Conservation (phyloP, 2,113 vertebrate species). For the Opisthocomus hoazin region DNA sequence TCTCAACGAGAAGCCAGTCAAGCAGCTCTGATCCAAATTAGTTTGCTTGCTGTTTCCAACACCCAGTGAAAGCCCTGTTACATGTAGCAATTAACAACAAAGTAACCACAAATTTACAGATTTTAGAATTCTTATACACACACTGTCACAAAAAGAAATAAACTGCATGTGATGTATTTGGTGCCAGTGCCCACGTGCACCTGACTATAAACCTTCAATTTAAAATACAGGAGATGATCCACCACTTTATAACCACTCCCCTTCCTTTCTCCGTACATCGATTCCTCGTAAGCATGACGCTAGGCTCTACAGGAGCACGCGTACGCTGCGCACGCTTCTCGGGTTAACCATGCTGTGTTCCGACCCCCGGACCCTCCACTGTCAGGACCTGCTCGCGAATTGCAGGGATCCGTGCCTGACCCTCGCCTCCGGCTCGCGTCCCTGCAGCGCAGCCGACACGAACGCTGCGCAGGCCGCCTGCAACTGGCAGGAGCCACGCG, state of each 20-base stretch:
- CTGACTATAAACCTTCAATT: too few relatives aligned
- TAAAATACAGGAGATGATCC: fast-evolving
- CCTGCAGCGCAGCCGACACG: fast-evolving
- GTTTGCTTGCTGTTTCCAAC: background rate
- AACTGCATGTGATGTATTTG: fast-evolving
- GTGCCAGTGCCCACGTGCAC: too few relatives aligned
- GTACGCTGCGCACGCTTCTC: fast-evolving
- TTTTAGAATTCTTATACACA: background rate
- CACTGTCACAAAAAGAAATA: background rate
- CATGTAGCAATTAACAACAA: conserved; percentile 3
- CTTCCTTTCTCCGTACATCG: fast-evolving
- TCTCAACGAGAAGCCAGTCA: background rate
- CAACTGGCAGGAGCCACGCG: fast-evolving
- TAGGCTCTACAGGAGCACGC: fast-evolving
- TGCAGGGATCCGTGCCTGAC: too few relatives aligned
- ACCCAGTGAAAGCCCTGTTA: background rate
- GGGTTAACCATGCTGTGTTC: too few relatives aligned
- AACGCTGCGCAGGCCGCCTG: fast-evolving
- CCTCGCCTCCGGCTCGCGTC: fast-evolving
- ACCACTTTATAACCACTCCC: background rate
- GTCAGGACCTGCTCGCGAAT: background rate
- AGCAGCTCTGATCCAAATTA: background rate
- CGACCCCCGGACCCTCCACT: fast-evolving
- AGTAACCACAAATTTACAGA: background rate
- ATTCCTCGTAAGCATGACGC: fast-evolving